Conservation (phyloP, 1,140 invertebrate genomes). For the Ladona fulva region DNA sequence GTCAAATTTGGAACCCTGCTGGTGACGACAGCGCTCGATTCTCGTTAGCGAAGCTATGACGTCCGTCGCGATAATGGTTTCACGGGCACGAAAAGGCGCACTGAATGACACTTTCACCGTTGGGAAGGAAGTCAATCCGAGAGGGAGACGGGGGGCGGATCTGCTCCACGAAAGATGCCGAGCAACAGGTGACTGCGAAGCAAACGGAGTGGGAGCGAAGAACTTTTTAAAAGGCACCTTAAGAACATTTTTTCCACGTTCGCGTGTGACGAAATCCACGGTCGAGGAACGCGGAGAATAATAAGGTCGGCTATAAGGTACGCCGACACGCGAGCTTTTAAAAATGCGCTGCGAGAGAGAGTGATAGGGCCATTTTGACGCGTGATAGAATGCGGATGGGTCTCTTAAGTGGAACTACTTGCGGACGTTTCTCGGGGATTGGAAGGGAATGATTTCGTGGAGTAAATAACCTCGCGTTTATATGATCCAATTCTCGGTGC, state of each 20-base stretch:
- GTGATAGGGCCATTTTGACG: background rate
- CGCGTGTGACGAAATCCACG: background rate
- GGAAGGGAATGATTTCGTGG: background rate
- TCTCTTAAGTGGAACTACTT: background rate
- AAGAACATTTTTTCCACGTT: background rate
- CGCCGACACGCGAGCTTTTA: background rate
- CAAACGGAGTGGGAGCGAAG: background rate
- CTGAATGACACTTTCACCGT: background rate
- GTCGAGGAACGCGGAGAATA: background rate
- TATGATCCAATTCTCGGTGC: too few species aligned
- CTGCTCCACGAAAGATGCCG: background rate
- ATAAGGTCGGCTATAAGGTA: background rate
- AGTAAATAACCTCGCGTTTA: too few species aligned
- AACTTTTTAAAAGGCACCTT: background rate
- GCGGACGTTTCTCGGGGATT: background rate
- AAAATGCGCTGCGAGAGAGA: background rate
- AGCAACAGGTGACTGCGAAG: background rate
- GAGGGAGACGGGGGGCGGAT: background rate
- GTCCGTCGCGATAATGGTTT: too few species aligned
- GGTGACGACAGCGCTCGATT: too few species aligned
- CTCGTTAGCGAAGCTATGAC: too few species aligned
- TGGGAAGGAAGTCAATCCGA: background rate
- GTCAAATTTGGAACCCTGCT: too few species aligned
- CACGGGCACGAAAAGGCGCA: too few species aligned
- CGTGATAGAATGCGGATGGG: slow-evolving; percentile 1